Evolutionary conservation across 2,888 invertebrate genomes (phyloP), one percentile per base, ranked within the genome.

Genomic region (Antheraea yamamai): DNA sequence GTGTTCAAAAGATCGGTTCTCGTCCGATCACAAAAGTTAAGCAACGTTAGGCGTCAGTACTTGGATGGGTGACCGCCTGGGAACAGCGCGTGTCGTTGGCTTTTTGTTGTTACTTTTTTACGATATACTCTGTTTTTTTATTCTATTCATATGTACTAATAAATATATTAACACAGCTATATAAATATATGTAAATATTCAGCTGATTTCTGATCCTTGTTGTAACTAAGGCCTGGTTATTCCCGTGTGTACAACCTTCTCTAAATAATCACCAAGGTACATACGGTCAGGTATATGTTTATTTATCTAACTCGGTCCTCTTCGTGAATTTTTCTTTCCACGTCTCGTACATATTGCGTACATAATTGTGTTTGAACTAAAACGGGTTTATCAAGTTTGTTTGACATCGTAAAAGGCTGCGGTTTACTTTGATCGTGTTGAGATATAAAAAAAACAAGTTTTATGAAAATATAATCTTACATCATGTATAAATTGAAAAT

Each of bases 21-120:
- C 35, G 35, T 35, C 35, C 35, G 35, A 35, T 4, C 35, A 35
- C 35, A 2, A 4, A 35, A 35, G 35, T 35, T 35, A 35, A 35
- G 35, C 35, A 35, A 35, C 35, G 35, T 35, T 4, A 4, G 35
- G 4, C 35, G 89, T 92, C 90, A 92, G 92, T 93, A 92, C 92
- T 92, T 92, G 91, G 92, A 92, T 93, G 92, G 92, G 92, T 92
- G 92, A 92, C 92, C 91, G 91, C 91, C 89, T 91, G 88, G 87
- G 88, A 89, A 88, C 88, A 88, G 87, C 82, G 76, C 83, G 84
- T 85, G 84, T 78, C 79, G 83, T 85, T 85, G 84, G 84, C 81
- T 83, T 85, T 84, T 85, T 84, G 8, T 73, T 30, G 30, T 30
- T 30, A 30, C 30, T 30, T 30, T 30, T 30, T 30, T n/a, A n/a